phyloP scores from a whole-genome alignment of 2,888 invertebrate species.

The Atethmia centrago region DNA sequence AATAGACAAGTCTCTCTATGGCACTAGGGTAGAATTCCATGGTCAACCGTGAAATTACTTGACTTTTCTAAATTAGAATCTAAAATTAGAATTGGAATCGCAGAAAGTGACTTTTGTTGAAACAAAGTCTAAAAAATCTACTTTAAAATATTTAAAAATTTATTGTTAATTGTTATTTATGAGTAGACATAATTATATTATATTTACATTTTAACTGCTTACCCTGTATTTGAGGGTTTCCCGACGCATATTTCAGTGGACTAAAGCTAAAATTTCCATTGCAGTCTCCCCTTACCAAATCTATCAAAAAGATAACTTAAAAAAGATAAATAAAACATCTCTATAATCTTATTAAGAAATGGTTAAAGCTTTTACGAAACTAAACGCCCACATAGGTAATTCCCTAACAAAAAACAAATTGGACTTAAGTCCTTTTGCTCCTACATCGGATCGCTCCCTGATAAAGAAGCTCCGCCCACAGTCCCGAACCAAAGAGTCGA shows the following conservation, averaged over 20 bases:
- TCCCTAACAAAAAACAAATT: not conserved
- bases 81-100: too few relatives aligned
- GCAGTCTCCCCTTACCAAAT: not conserved
- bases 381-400: not conserved
- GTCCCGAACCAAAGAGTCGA: slow-evolving; percentile 20
- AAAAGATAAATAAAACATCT: not conserved
- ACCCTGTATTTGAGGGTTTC: not conserved
- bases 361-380: not conserved
- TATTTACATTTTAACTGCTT: not conserved
- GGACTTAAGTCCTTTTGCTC: slow-evolving; percentile 26
- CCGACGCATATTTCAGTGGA: not conserved
- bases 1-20: not conserved
- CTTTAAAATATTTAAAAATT: not conserved
- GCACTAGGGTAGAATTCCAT: not conserved
- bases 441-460: not conserved
- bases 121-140: not conserved
- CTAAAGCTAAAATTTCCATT: not conserved
- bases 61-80: not conserved
- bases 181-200: too few relatives aligned
- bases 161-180: not conserved
- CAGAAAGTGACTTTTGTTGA: not conserved
- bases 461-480: slow-evolving; percentile 50
- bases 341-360: too few relatives aligned
- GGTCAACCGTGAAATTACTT: too few relatives aligned
- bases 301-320: not conserved